Conservation (phyloP, 2,797 vertebrate species). For the Garrulus glandarius region DNA sequence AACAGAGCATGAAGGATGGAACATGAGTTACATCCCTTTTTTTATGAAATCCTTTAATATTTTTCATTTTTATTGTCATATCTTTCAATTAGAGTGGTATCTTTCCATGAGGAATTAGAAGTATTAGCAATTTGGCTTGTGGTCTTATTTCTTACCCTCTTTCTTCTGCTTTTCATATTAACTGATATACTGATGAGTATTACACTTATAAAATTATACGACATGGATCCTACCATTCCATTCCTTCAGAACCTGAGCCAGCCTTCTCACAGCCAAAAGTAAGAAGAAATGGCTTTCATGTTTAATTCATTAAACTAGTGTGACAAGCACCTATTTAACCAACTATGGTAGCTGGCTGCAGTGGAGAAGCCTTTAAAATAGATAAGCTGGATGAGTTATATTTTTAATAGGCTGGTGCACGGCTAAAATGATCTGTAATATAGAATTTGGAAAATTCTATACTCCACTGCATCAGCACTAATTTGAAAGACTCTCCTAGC, state of each 20-base stretch:
- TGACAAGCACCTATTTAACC: slow-evolving; percentile 60
- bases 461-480: not conserved
- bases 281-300: slow-evolving; percentile 55
- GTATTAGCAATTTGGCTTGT: not conserved
- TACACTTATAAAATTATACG: slow-evolving; percentile 44
- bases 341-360: slow-evolving; percentile 13
- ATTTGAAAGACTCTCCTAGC: not conserved
- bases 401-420: not conserved
- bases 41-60: not conserved
- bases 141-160: not conserved
- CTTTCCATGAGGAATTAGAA: slow-evolving; percentile 20
- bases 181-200: slow-evolving; percentile 36
- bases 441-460: not conserved
- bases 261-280: slow-evolving; percentile 52
- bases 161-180: slow-evolving; percentile 23
- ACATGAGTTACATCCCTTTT: not conserved
- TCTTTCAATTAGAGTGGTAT: slow-evolving; percentile 29
- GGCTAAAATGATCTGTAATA: not conserved
- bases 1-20: not conserved
- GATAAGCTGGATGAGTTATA: slow-evolving; percentile 34
- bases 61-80: not conserved
- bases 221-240: slow-evolving; percentile 21
- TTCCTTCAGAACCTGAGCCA: slow-evolving; percentile 46
- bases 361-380: slow-evolving; percentile 43
- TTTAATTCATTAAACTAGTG: slow-evolving; percentile 59